Conservation (phyloP, 2,797 vertebrate species). For the Labroides dimidiatus region DNA sequence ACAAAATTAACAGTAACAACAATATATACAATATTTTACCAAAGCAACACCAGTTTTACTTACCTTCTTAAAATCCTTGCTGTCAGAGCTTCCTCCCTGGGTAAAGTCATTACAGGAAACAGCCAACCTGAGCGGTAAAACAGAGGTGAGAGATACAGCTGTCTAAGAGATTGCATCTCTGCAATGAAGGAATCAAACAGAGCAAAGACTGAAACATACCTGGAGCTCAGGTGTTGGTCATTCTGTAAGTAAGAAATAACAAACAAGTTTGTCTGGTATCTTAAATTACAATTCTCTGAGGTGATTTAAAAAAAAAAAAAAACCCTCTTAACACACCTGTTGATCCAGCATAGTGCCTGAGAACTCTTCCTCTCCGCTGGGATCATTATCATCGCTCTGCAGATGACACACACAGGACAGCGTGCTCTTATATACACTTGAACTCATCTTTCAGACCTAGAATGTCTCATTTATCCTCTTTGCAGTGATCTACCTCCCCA, state of each 20-base stretch:
- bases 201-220: slow-evolving; percentile 72
- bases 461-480: not conserved
- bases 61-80: slow-evolving; percentile 86
- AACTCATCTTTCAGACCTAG: not conserved
- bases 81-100: slow-evolving; percentile 67
- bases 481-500: slow-evolving; percentile 71
- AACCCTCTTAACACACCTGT: slow-evolving; percentile 70
- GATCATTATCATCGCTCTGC: slow-evolving; percentile 84
- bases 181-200: slow-evolving; percentile 39
- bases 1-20: not conserved
- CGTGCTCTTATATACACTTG: not conserved
- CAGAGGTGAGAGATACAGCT: slow-evolving; percentile 32
- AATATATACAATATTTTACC: too few species aligned
- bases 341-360: slow-evolving; percentile 78
- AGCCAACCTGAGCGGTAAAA: slow-evolving; percentile 66
- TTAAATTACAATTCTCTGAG: slow-evolving; percentile 11
- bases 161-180: slow-evolving; percentile 10
- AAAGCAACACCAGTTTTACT: not conserved
- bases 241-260: slow-evolving; percentile 67
- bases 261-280: slow-evolving; percentile 28
- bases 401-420: slow-evolving; percentile 33
- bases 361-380: slow-evolving; percentile 81
- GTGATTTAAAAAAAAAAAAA: slow-evolving; percentile 3
- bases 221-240: slow-evolving; percentile 72
- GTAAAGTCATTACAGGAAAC: slow-evolving; percentile 72